A percentile compares a stretch with the other conserved stretches of the same genome.
phyloP scores from a whole-genome alignment of 2,888 invertebrate species.

The Melolontha melolontha region DNA sequence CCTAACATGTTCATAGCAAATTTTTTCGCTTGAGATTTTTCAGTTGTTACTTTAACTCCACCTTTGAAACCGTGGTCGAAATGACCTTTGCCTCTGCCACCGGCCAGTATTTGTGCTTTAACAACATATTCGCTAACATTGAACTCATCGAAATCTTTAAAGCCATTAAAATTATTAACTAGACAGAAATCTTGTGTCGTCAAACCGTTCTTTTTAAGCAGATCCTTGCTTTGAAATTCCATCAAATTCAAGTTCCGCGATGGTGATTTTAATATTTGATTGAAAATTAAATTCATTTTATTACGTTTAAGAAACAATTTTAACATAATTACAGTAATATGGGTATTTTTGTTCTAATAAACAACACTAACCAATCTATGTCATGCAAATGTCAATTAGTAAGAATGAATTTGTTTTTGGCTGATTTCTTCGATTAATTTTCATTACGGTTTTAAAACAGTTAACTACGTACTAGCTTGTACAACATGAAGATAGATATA shows the following conservation, averaged over 20 bases:
- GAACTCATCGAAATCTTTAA: conserved; percentile 24
- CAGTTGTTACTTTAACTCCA: conserved; percentile 92
- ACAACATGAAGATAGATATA: too few species aligned
- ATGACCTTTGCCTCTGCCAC: conserved; percentile 93
- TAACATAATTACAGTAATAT: not conserved
- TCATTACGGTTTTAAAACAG: too few species aligned
- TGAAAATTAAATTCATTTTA: not conserved
- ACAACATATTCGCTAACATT: conserved; percentile 71
- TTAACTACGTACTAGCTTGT: too few species aligned
- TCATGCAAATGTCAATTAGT: too few species aligned
- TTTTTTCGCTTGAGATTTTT: conserved; percentile 73
- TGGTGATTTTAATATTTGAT: conserved; percentile 43
- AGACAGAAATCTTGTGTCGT: conserved; percentile 90
- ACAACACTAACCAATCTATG: too few species aligned
- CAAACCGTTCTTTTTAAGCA: conserved; percentile 87
- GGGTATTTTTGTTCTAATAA: not conserved
- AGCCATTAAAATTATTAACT: conserved; percentile 68
- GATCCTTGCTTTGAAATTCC: conserved; percentile 97
- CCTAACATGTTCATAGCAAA: conserved; percentile 90
- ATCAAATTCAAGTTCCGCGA: conserved; percentile 86
- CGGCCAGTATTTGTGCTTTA: conserved; percentile 96
- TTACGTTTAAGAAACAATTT: not conserved
- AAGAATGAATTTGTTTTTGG: not conserved
- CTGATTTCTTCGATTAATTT: conserved; percentile 3
- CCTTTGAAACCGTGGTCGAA: conserved; percentile 95